phyloP scores from a whole-genome alignment of 2,113 vertebrate genomes.

The Fukomys damarensis region DNA sequence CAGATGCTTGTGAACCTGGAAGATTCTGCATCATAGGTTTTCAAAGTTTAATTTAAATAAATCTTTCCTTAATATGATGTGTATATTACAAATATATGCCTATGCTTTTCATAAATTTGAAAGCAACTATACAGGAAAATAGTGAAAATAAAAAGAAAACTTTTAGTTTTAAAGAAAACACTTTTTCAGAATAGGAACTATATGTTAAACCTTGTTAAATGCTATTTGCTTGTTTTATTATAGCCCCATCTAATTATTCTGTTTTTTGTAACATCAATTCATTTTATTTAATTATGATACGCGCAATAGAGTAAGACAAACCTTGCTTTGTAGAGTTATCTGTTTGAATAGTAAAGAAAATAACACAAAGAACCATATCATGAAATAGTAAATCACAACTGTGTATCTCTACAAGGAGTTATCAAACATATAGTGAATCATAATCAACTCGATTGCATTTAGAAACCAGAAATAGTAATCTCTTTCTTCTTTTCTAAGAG shows the following conservation, averaged over 20 bases:
- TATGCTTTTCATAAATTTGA: background rate
- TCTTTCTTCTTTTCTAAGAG: no score
- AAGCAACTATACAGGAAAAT: background rate
- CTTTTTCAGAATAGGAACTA: background rate
- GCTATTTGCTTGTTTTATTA: background rate
- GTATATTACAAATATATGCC: background rate
- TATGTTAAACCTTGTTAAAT: background rate
- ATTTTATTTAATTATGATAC: background rate
- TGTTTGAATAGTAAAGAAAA: background rate
- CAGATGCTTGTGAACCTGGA: background rate
- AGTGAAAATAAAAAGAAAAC: background rate
- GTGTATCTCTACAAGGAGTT: background rate
- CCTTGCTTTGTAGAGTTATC: background rate
- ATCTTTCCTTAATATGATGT: background rate
- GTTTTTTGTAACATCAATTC: no score
- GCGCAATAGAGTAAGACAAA: background rate
- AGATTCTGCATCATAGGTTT: conserved; percentile 9
- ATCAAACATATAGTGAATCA: background rate
- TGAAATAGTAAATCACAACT: background rate
- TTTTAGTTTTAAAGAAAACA: background rate
- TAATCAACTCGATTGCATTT: background rate
- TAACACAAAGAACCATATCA: background rate
- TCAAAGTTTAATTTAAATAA: conserved; percentile 12
- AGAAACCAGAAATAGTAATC: no score
- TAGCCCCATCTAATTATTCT: background rate